A percentile compares a stretch with the other conserved stretches of the same genome.
These are phyloP conservation scores for Mystacides longicornis DNA, from an alignment of 2,888 invertebrate species.

Conservation along the genomic window DNA sequence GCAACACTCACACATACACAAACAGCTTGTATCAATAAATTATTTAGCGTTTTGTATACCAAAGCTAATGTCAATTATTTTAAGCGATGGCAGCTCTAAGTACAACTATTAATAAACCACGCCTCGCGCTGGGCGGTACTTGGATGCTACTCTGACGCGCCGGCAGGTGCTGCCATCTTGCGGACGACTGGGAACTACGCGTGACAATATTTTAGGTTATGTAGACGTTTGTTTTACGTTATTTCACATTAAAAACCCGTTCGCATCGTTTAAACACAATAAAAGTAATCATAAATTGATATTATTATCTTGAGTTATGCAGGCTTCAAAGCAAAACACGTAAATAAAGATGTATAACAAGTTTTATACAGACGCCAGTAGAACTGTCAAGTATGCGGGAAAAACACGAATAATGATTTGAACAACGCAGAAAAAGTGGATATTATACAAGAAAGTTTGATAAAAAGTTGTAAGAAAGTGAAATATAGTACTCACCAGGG, in stretches of 20 bases:
- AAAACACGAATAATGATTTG: background rate
- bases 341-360: slow-evolving; percentile 5
- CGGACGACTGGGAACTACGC: slow-evolving; percentile 23
- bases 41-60: slow-evolving; percentile 26
- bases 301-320: background rate
- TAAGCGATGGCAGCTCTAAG: slow-evolving; percentile 26
- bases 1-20: slow-evolving; percentile 22
- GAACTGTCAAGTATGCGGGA: slow-evolving; percentile 18
- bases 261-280: background rate
- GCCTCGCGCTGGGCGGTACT: slow-evolving; percentile 22
- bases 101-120: slow-evolving; percentile 26
- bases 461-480: background rate
- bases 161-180: slow-evolving; percentile 24
- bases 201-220: slow-evolving; percentile 24
- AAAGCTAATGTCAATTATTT: slow-evolving; percentile 27
- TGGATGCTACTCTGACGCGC: slow-evolving; percentile 10
- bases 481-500: slow-evolving; percentile 5
- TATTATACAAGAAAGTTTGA: background rate
- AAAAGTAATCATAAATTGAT: background rate
- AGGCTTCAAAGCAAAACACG: background rate
- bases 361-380: slow-evolving; percentile 23
- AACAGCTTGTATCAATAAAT: slow-evolving; percentile 26
- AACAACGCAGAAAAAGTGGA: background rate
- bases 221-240: slow-evolving; percentile 10
- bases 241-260: background rate